phyloP scores from a whole-genome alignment of 2,888 invertebrate species.

The Trichogramma evanescens region DNA sequence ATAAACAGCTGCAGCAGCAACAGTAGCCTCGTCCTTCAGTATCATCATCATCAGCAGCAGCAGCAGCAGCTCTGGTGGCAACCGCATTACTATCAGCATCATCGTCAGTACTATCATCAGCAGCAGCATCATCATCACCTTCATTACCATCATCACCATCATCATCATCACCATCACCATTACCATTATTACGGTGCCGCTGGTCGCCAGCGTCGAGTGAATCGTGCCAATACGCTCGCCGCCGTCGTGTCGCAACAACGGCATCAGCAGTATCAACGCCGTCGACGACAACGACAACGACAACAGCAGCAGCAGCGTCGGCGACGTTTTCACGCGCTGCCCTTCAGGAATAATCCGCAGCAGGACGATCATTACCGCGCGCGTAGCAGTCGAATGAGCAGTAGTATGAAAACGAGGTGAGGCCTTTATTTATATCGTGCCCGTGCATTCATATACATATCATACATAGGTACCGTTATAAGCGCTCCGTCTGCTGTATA shows the following conservation, averaged over 20 bases:
- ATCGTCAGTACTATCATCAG: background rate
- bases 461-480: background rate
- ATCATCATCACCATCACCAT: slow-evolving; percentile 7
- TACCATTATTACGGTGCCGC: slow-evolving; percentile 13
- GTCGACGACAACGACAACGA: background rate
- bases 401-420: slow-evolving; percentile 23
- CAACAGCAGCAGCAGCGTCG: background rate
- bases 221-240: background rate
- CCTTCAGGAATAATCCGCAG: background rate
- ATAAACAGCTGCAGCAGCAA: background rate
- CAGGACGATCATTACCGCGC: background rate
- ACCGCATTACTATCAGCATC: background rate
- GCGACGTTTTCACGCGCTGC: background rate
- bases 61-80: background rate
- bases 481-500: too few relatives aligned
- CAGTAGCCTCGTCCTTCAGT: background rate
- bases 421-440: background rate
- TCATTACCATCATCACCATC: background rate
- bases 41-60: slow-evolving; percentile 1
- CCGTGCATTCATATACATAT: background rate
- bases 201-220: slow-evolving; percentile 19
- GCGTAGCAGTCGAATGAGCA: background rate
- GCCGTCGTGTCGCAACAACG: too few relatives aligned
- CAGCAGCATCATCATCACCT: slow-evolving; percentile 1
- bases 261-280: too few relatives aligned